Evolutionary conservation across 2,113 vertebrate species (phyloP), one percentile per base, ranked within the genome.

Genomic region (Aythya baeri): DNA sequence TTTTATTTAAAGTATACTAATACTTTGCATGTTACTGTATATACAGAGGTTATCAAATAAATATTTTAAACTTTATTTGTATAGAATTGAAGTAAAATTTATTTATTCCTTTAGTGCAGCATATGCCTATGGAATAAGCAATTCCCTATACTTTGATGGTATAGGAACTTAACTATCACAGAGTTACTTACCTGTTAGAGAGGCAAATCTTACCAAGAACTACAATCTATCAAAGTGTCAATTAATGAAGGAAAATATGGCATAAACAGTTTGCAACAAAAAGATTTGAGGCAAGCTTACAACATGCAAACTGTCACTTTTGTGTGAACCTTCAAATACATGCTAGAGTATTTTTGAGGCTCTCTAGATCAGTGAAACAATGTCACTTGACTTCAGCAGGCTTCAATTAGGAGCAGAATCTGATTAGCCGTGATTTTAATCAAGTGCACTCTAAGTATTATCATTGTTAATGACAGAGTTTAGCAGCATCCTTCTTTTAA

Each of bases 361-460:
- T 74, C 12, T 2, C 36, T 74, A 67, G 46, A 78, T 89, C 58
- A 54, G 61, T 61, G 41, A 63, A 89, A 50, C 21, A 21, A 18
- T 68, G 36, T 87, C 54, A 58, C 52, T 92, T 92, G 46, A 91
- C 6, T 84, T 81, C 76, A 81, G 38, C 29, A n/a, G 74, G 31
- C 46, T 70, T 86, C 54, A 49, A 0, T 76, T 78, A 78, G 73
- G 17, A 91, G 58, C 25, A 76, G 41, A 26, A 72, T n/a, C 61
- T 93, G 50, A 68, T 91, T 89, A 93, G 55, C 11, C 59, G 22
- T 93, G 74, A 67, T 83, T 93, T 80, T 79, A 65, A 83, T 91
- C 41, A 78, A 70, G n/a, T 75, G 26, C 79, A 43, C 54, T 86
- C 75, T 54, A 83, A 58, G 13, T 68, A 72, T 41, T 87, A 17